Evolutionary conservation across 2,797 vertebrate genomes (phyloP), one percentile per base, ranked within the genome.

Genomic region (Sitta carolinensis): DNA sequence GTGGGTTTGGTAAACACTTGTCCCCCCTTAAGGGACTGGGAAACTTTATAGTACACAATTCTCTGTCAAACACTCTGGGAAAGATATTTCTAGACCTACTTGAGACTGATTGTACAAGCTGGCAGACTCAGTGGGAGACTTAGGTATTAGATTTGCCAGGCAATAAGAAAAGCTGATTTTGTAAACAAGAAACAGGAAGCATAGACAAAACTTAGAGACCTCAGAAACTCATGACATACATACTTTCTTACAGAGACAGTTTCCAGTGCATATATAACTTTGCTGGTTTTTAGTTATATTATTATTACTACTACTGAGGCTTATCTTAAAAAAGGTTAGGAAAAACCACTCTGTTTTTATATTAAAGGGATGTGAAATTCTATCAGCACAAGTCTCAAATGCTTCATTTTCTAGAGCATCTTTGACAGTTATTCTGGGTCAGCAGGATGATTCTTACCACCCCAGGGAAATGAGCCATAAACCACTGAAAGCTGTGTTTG

Each of bases 381-480:
- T 42, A 63, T 66, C 55, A 82, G 22, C 14, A 45, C 5, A 70
- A 70, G 51, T 76, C 26, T 76, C 51, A 73, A 84, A 90, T 29
- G 47, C 17, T 84, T 84, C 36, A 75, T 72, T 91, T 90, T 84
- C 52, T 66, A 61, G 27, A 91, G 54, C 47, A 66, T 78, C 20
- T 88, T 55, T 83, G 72, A 9, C 22, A 84, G 74, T 51, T 86
- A 48, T 77, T 84, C 67, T 79, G 62, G 77, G 77, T 81, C 89
- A 92, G 74, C 30, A 88, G 69, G 11, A 54, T 66, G 58, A 63
- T 91, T 84, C 91, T 81, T 93, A 40, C 74, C 55, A 69, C 57
- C 70, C 55, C 23, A 69, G 67, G 87, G 92, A 96, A 95, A 94
- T 82, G 70, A 92, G 77, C 79, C 77, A 84, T 87, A 87, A 91